A percentile compares a stretch with the other conserved stretches of the same genome.
Conservation (phyloP, 2,797 vertebrate genomes). For the Amblyraja radiata region DNA sequence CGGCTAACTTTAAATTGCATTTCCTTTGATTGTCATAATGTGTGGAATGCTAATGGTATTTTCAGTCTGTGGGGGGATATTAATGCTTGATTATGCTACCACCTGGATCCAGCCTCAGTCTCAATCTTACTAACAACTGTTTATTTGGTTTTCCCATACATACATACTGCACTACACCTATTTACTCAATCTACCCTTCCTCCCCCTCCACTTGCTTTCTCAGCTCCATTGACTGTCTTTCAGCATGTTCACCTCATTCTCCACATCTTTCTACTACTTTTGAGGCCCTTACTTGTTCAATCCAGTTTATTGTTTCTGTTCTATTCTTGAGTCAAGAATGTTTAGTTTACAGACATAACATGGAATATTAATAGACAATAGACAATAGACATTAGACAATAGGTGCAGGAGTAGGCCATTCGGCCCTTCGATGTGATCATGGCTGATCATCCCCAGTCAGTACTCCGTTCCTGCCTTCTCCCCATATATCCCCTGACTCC, state of each 20-base stretch:
- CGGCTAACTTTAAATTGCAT: neutral
- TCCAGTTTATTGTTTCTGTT: too few species aligned
- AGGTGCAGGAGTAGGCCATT: too few species aligned
- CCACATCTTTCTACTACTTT: neutral
- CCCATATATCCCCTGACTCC: too few species aligned
- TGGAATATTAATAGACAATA: too few species aligned
- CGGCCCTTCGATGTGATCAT: too few species aligned
- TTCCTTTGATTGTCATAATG: neutral
- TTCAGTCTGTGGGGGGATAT: neutral
- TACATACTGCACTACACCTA: neutral
- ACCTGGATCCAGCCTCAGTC: neutral
- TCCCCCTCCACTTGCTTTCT: neutral
- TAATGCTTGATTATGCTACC: neutral
- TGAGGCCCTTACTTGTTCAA: too few species aligned
- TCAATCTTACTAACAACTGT: neutral
- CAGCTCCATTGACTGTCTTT: neutral
- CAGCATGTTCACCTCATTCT: too few species aligned
- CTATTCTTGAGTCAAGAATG: too few species aligned
- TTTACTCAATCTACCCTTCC: neutral
- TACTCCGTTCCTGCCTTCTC: too few species aligned
- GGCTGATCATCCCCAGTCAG: too few species aligned
- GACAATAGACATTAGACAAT: too few species aligned
- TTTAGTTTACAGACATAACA: too few species aligned
- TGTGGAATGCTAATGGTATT: slow-evolving; percentile 3
- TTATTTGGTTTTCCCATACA: neutral